Percentiles rank a stretch among this genome's conserved stretches.
phyloP scores from a whole-genome alignment of 2,888 invertebrate species.

The Eugnorisma glareosa region DNA sequence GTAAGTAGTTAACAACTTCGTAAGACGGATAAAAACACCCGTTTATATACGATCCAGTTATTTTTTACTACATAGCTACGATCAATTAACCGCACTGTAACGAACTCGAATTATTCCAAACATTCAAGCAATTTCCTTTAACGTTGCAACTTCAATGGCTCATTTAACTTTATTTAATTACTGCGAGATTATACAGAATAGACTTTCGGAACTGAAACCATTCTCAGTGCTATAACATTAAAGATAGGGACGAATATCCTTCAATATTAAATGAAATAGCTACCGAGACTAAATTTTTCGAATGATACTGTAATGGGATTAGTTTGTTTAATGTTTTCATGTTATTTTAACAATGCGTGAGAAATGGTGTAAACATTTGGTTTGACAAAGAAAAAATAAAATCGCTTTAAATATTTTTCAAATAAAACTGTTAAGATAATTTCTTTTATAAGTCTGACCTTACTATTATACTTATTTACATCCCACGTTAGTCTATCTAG shows the following conservation, averaged over 20 bases:
- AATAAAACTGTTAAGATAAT: neutral
- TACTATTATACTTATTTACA: neutral
- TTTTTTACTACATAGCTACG: neutral
- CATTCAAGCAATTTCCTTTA: too few relatives aligned
- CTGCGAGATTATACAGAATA: conserved; percentile 29
- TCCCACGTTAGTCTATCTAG: conserved; percentile 10
- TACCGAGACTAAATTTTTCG: neutral
- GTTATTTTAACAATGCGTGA: neutral
- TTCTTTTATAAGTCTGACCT: neutral
- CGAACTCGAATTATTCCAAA: neutral
- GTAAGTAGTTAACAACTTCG: neutral
- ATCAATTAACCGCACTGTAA: neutral
- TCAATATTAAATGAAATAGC: neutral
- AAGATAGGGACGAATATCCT: neutral
- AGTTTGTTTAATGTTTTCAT: neutral
- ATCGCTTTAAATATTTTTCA: neutral
- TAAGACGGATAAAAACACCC: neutral
- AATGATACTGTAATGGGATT: neutral
- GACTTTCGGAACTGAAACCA: neutral
- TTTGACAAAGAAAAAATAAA: neutral
- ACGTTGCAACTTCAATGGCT: conserved; percentile 37
- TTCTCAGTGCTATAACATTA: conserved; percentile 10
- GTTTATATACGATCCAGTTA: neutral
- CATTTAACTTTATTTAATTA: conserved; percentile 51
- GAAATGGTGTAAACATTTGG: conserved; percentile 23